Conservation (phyloP, 2,113 vertebrate species). For the Podilymbus podiceps region DNA sequence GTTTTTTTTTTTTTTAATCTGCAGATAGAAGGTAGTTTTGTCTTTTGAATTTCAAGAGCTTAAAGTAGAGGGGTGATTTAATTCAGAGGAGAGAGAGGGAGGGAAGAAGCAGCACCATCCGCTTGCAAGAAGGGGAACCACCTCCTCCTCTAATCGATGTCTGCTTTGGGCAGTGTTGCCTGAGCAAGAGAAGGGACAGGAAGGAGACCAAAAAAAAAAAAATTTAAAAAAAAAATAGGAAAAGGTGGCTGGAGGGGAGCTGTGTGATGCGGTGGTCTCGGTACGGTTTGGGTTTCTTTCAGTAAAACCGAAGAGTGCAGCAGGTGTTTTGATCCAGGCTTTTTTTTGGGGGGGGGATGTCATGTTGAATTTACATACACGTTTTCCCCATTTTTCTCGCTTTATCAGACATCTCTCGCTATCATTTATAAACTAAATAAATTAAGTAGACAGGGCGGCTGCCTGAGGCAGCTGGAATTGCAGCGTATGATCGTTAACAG, state of each 20-base stretch:
- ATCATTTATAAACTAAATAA: background rate
- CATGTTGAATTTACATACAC: background rate
- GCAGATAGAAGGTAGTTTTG: background rate
- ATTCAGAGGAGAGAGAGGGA: background rate
- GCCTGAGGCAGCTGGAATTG: background rate
- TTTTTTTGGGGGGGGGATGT: background rate
- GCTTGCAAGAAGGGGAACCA: background rate
- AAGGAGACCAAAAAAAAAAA: background rate
- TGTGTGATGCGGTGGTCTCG: no score
- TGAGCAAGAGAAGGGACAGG: background rate
- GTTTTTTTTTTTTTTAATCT: background rate
- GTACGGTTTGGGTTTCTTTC: background rate
- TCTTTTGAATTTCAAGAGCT: background rate
- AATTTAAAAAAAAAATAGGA: background rate
- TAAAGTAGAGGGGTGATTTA: background rate
- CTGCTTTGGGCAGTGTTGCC: background rate
- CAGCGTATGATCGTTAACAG: background rate
- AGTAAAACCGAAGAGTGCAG: background rate
- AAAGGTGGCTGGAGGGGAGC: background rate
- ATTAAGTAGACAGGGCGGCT: background rate
- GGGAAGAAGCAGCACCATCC: background rate
- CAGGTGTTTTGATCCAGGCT: background rate
- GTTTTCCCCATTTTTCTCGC: background rate
- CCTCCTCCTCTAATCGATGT: background rate
- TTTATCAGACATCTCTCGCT: background rate